Percentiles rank a stretch among this genome's conserved stretches.
Conservation (phyloP, 1,140 invertebrate species). For the Cyclina sinensis region DNA sequence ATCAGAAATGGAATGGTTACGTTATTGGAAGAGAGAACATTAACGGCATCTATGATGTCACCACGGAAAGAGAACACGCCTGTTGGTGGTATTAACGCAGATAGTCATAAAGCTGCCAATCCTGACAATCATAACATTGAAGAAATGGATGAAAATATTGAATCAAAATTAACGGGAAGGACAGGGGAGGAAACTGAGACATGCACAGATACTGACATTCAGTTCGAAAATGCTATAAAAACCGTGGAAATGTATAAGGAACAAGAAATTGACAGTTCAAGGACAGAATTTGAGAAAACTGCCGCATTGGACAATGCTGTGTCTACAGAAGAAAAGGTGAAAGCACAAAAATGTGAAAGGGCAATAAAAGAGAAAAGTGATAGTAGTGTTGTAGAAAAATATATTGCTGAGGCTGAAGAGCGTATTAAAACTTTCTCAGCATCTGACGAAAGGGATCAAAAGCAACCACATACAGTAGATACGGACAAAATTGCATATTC, state of each 20-base stretch:
- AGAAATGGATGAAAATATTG: conserved; percentile 8
- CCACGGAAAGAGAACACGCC: conserved; percentile 11
- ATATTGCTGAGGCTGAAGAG: conserved; percentile 29
- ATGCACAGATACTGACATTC: conserved; percentile 45
- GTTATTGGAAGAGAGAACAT: conserved; percentile 47
- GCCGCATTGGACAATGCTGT: not conserved
- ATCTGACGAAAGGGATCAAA: not conserved
- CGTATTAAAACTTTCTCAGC: not conserved
- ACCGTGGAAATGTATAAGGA: not conserved
- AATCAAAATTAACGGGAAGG: conserved; percentile 7
- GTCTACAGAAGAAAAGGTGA: not conserved
- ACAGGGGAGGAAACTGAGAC: conserved; percentile 6
- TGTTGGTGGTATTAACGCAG: not conserved
- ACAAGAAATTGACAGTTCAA: not conserved
- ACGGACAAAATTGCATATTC: not conserved
- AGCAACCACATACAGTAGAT: not conserved
- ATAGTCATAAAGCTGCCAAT: not conserved
- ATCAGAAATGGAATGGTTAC: conserved; percentile 42
- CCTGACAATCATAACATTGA: not conserved
- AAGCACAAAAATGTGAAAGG: not conserved
- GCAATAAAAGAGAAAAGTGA: conserved; percentile 8
- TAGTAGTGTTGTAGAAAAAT: not conserved
- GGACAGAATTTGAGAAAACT: not conserved
- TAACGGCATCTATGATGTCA: conserved; percentile 17
- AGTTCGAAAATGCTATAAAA: conserved; percentile 4